A percentile compares a stretch with the other conserved stretches of the same genome.
Conservation (phyloP, 2,113 vertebrate genomes). For the Anas platyrhynchos region DNA sequence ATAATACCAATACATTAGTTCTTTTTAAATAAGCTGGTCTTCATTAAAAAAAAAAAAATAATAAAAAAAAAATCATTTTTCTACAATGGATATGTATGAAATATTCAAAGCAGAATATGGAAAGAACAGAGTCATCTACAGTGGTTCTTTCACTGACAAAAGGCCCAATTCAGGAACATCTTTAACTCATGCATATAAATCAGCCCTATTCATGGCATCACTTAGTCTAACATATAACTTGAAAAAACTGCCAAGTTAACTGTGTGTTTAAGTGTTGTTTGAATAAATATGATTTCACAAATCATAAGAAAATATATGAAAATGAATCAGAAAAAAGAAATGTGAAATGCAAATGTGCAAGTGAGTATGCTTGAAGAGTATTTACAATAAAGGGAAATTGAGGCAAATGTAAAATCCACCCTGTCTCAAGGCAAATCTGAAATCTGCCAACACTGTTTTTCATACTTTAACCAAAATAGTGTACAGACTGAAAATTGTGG, state of each 20-base stretch:
- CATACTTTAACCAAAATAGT: not conserved
- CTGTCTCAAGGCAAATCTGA: not conserved
- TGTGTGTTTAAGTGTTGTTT: conserved; percentile 17
- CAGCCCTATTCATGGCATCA: not conserved
- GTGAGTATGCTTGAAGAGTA: not conserved
- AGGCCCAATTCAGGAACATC: not conserved
- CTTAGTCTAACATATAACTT: not conserved
- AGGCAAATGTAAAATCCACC: not conserved
- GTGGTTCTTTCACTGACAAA: not conserved
- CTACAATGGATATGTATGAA: not conserved
- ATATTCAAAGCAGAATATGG: not conserved
- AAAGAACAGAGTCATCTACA: not conserved
- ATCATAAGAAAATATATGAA: not conserved
- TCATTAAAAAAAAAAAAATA: not conserved
- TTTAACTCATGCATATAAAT: not conserved
- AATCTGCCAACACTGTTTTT: not conserved
- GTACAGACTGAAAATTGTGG: not conserved
- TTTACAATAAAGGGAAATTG: not conserved
- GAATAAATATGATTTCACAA: not conserved
- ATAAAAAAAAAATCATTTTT: not conserved
- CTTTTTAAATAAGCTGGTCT: conserved; percentile 7
- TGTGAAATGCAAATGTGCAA: not conserved
- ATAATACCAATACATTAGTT: not conserved
- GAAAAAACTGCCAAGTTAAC: conserved; percentile 7
- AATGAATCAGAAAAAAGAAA: not conserved